Base-by-base conservation (phyloP, 2,888 invertebrate genomes). In the Arge pagana region DNA sequence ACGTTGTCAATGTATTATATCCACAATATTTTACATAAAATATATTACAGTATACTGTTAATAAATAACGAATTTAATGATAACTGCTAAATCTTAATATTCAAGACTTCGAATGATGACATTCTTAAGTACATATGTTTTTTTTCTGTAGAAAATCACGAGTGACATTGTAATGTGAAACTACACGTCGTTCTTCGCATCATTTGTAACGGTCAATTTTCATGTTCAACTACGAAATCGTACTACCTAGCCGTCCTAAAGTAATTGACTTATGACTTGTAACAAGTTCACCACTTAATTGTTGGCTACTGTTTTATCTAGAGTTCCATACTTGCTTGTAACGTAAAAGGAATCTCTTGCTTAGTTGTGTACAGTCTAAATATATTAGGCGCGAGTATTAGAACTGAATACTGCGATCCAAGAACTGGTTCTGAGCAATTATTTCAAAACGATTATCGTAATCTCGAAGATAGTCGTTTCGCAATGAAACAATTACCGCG, bases 21-120 rank as follows among this genome's bases (percentile, higher is more conserved):
- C 64, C 65, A 68, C 69, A 70, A 66, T 71, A 70, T 68, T 66
- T 70, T 71, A 71, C 70, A 71, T 69, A 68, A 71, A 67, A 69
- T 69, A 70, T 70, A 64, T 70, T 70, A 70, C 70, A 70, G 63
- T 63, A 57, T 64, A 61, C 64, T 60, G 60, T 64, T 61, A 61
- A 66, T 66, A 64, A 64, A 66, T 67, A 66, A 64, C 59, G 55
- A 57, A 59, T 52, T 43, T 53, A 33, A 45, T 45, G 23, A 30
- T 19, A n/a, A 52, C 23, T 56, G 37, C 37, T 48, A 26, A n/a
- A 26, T 18, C 7, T 41, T 53, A 54, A 49, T 39, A 16, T 50
- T 57, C 40, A 54, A 45, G 54, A 55, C 45, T 58, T 57, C 45
- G 56, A 56, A 55, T 53, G 53, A 51, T 60, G 56, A 59, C 45